Evolutionary conservation across 2,888 invertebrate species (phyloP).

Genomic region (Ctena decussata): DNA sequence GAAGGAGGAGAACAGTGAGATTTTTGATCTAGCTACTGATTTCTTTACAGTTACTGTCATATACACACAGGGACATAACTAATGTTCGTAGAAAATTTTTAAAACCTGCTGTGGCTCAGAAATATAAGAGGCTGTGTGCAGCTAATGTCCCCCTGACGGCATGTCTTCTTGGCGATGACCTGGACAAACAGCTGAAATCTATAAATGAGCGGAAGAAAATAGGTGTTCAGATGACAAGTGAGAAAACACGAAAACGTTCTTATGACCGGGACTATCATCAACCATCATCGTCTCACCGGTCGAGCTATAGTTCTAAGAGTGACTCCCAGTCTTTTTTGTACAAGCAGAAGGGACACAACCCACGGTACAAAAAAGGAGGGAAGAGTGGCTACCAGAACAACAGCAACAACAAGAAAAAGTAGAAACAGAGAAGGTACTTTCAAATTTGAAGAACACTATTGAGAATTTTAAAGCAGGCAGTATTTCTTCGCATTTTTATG

Average conservation of each 20-base stretch:
- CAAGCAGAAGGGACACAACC: too few relatives aligned
- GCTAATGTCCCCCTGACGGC: neutral
- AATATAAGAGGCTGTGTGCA: conserved; percentile 13
- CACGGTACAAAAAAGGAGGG: too few relatives aligned
- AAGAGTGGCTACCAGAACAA: too few relatives aligned
- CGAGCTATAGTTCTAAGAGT: too few relatives aligned
- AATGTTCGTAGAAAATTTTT: neutral
- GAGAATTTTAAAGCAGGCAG: neutral
- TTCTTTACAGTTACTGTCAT: conserved; percentile 13
- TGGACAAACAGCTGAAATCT: conserved; percentile 24
- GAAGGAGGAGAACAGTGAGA: neutral
- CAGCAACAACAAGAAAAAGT: too few relatives aligned
- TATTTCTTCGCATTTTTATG: conserved; percentile 4
- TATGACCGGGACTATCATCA: too few relatives aligned
- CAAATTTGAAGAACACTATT: too few relatives aligned
- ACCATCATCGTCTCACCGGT: too few relatives aligned
- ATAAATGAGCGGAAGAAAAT: conserved; percentile 17
- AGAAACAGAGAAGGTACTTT: too few relatives aligned
- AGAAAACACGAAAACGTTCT: too few relatives aligned
- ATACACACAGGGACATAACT: conserved; percentile 21
- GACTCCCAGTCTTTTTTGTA: too few relatives aligned
- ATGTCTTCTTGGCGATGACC: conserved; percentile 22
- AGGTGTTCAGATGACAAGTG: too few relatives aligned
- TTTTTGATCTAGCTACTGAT: conserved; percentile 15
- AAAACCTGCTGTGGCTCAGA: conserved; percentile 8